phyloP scores from a whole-genome alignment of 2,113 vertebrate genomes.

The Lepisosteus oculatus region DNA sequence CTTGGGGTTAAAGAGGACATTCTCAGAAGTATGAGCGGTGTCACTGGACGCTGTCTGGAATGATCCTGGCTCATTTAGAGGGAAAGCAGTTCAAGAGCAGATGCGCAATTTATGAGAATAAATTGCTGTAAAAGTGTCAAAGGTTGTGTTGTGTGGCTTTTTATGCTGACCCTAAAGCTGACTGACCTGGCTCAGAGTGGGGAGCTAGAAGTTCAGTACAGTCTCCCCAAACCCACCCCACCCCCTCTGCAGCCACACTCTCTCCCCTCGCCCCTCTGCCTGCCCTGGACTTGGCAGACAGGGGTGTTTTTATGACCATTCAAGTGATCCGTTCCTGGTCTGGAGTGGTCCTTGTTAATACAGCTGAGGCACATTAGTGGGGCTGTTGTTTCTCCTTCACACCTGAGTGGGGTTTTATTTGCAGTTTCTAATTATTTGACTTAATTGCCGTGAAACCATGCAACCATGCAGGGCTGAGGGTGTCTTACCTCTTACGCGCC shows the following conservation, averaged over 20 bases:
- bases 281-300: conserved; percentile 24
- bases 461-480: too few relatives aligned
- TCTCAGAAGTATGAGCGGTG: conserved; percentile 41
- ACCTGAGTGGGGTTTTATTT: conserved; percentile 52
- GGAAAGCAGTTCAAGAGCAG: conserved; percentile 41
- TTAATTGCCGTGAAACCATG: too few relatives aligned
- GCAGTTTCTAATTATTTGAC: conserved; percentile 28
- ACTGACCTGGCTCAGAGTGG: too few relatives aligned
- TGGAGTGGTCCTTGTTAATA: conserved; percentile 59
- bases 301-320: conserved; percentile 59
- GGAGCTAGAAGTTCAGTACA: conserved; percentile 21
- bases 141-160: too few relatives aligned
- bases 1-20: conserved; percentile 39
- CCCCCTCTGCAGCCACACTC: conserved; percentile 8
- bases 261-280: conserved; percentile 29
- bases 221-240: background rate
- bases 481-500: too few relatives aligned
- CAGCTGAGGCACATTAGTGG: conserved; percentile 65
- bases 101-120: conserved; percentile 18
- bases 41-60: conserved; percentile 39
- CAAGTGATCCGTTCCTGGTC: conserved; percentile 53
- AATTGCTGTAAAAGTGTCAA: too few relatives aligned
- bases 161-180: too few relatives aligned
- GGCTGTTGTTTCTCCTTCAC: conserved; percentile 51
- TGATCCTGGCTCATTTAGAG: conserved; percentile 51